Evolutionary conservation across 2,797 vertebrate species (phyloP).

Genomic region (Tangara arthus): DNA sequence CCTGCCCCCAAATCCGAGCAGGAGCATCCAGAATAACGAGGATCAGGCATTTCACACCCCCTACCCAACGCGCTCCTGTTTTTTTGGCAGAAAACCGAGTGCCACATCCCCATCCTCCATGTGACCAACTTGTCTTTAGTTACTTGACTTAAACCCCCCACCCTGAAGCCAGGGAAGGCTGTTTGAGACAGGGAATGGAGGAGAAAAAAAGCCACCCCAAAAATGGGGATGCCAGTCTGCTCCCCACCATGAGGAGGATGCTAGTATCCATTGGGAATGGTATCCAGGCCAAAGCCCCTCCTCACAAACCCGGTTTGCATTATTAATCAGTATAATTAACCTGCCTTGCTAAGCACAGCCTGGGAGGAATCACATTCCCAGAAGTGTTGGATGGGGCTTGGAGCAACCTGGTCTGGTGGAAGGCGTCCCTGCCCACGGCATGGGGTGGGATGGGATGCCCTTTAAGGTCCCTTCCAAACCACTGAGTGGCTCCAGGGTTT

Average conservation of each 20-base stretch:
- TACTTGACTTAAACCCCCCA: neutral
- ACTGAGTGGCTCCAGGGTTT: neutral
- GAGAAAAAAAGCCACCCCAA: neutral
- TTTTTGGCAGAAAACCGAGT: neutral
- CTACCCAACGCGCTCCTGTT: accelerated
- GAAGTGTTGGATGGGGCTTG: neutral
- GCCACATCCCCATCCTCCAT: neutral
- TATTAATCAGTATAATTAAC: neutral
- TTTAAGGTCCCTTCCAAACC: neutral
- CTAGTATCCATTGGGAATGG: accelerated
- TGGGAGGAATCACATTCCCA: neutral
- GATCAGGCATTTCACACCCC: neutral
- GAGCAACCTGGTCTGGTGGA: neutral
- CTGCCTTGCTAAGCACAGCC: neutral
- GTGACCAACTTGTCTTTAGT: neutral
- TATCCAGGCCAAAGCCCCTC: neutral
- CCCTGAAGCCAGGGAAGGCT: neutral
- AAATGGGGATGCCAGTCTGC: accelerated
- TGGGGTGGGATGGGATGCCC: neutral
- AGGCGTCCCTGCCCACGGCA: neutral
- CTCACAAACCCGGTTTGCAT: neutral
- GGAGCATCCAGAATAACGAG: accelerated
- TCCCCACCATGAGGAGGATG: neutral
- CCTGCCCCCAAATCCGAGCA: neutral
- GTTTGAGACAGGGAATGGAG: neutral